Evolutionary conservation across 2,797 vertebrate genomes (phyloP), one percentile per base, ranked within the genome.

Genomic region (Peromyscus aztecus): DNA sequence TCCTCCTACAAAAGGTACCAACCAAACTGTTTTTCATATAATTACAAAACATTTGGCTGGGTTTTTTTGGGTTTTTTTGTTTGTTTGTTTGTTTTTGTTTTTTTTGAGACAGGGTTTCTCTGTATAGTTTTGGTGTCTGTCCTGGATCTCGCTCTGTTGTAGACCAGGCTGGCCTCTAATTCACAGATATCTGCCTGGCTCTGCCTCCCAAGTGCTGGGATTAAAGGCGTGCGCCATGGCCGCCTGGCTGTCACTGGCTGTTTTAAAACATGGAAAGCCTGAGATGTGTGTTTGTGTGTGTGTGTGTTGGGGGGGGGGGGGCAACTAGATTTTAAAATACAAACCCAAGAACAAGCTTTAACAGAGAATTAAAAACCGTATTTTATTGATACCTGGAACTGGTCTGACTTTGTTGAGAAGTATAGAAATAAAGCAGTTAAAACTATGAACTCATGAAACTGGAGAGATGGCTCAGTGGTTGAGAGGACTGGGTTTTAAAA

Each of bases 261-360:
- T 69, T 94, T 91, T 78, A 92, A 86, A 89, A 61, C 43, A 90
- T 34, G 67, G 29, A 96, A 92, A 80, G 31, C 31, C 40, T 83
- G 31, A 90, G 69, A 55, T 23, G 24, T 73, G 4, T 49, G 46
- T 49, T 9, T 49, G 69, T n/a, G n/a, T 0, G 37, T 19, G 61
- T n/a, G n/a, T n/a, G n/a, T n/a, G n/a, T n/a, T n/a, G n/a, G n/a
- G 27, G 5, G 7, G 13, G 29, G 59, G 7, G 27, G 92, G 40
- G 76, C 61, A 93, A 57, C 17, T 61, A 78, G 61, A 89, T 86
- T 95, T 92, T 87, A 92, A 97, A 95, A 87, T 57, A 89, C 6
- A 83, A 92, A 75, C 59, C 29, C 10, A 87, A 95, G 71, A 87
- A 83, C 24, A 71, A 24, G 34, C 59, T 59, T 89, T 95, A 90